These are phyloP conservation scores for Cinara cedri DNA, from an alignment of 2,888 invertebrate genomes.

Conservation along the genomic window DNA sequence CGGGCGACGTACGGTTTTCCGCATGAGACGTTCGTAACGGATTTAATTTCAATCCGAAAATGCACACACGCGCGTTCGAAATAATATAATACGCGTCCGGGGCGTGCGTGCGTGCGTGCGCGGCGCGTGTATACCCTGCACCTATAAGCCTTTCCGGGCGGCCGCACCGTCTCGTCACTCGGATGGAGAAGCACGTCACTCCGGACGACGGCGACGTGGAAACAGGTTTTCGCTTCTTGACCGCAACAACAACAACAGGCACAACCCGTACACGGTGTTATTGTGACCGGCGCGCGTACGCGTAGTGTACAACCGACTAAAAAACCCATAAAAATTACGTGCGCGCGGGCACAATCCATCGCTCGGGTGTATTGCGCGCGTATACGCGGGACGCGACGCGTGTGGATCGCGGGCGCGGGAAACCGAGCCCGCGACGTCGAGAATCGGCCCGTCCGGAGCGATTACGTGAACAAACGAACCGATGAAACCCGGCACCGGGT, in stretches of 20 bases:
- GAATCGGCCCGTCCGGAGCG: slow-evolving; percentile 19
- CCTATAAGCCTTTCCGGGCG: slow-evolving; percentile 22
- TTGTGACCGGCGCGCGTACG: too few relatives aligned
- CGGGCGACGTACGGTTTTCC: slow-evolving; percentile 48
- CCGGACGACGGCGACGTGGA: slow-evolving; percentile 11
- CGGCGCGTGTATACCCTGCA: too few relatives aligned
- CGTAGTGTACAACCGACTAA: slow-evolving; percentile 23
- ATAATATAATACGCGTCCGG: not conserved
- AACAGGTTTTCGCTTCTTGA: slow-evolving; percentile 45
- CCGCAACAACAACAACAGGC: slow-evolving; percentile 42
- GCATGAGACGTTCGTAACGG: slow-evolving; percentile 47
- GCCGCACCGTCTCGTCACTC: slow-evolving; percentile 45
- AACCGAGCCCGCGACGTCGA: slow-evolving; percentile 34
- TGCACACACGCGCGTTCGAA: not conserved
- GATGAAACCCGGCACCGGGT: slow-evolving; percentile 17
- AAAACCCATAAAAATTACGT: slow-evolving; percentile 41
- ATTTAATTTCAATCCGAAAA: slow-evolving; percentile 53
- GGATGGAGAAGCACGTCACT: slow-evolving; percentile 37
- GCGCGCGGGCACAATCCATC: slow-evolving; percentile 20
- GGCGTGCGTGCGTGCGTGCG: too few relatives aligned
- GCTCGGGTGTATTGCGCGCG: not conserved
- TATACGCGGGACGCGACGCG: too few relatives aligned
- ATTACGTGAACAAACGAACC: slow-evolving; percentile 29
- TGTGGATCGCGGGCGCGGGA: slow-evolving; percentile 29
- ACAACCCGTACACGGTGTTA: too few relatives aligned